Percentiles rank a stretch among this genome's conserved stretches.
phyloP scores from a whole-genome alignment of 2,113 vertebrate genomes.

The Oreotragus oreotragus region DNA sequence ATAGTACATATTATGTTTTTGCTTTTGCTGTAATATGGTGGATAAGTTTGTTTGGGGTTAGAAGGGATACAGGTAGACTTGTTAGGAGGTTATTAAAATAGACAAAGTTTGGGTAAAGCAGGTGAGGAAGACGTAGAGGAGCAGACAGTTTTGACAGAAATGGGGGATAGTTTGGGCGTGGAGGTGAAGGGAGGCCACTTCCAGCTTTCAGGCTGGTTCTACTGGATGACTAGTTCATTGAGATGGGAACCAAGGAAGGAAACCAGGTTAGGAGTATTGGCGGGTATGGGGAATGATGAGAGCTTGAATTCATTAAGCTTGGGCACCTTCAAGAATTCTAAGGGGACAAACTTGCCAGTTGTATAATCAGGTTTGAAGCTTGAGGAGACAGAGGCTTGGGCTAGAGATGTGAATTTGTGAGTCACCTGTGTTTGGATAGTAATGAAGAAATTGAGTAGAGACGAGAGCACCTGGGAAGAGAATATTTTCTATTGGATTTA shows the following conservation, averaged over 20 bases:
- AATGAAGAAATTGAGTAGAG: background rate
- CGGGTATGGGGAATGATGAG: background rate
- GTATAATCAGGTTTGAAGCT: background rate
- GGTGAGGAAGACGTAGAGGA: background rate
- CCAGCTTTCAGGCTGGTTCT: background rate
- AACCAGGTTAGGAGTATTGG: background rate
- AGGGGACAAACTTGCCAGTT: background rate
- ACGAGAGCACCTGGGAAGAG: background rate
- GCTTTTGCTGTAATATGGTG: background rate
- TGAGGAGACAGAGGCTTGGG: background rate
- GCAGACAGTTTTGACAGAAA: background rate
- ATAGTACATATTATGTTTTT: background rate
- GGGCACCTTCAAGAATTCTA: background rate
- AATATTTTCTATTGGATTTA: background rate
- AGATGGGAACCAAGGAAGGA: background rate
- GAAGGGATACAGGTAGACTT: background rate
- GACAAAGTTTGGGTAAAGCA: background rate
- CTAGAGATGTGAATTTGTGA: background rate
- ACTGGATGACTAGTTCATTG: background rate
- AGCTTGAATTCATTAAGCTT: background rate
- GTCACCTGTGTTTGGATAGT: background rate
- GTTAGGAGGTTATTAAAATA: background rate
- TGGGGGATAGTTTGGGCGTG: background rate
- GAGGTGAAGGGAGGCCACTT: background rate
- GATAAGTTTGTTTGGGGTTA: background rate